Evolutionary conservation across 2,113 vertebrate species (phyloP), one percentile per base, ranked within the genome.

Genomic region (Chamaetylas fuelleborni): DNA sequence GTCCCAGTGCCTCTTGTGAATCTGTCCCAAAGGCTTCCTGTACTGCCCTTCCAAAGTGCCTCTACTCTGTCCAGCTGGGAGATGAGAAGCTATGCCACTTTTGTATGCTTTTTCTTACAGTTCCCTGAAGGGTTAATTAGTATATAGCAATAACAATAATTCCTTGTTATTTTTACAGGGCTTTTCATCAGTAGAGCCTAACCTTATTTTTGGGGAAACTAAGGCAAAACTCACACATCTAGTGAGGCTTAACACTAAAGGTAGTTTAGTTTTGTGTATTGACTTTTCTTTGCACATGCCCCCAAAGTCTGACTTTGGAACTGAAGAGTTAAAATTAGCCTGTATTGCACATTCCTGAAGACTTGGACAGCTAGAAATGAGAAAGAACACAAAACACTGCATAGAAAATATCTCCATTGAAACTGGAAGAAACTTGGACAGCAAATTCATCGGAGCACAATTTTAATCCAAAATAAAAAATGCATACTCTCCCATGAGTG

Each of bases 61-160:
- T 86, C 19, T 47, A 54, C 14, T 65, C 25, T 40, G 50, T 60
- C 36, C 34, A 70, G 38, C 1, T 62, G 54, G 54, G 67, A 80
- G 11, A 93, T 34, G 54, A 86, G 64, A 91, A 88, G 29, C 38
- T 80, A 42, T n/a, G 19, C 50, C 60, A 33, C 40, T 66, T 92
- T 65, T 38, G 80, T 70, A 51, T 36, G 60, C 36, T 65, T 87
- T 93, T 92, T 79, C 38, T 88, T 92, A 81, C 3, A 9, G 51
- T 86, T 95, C 81, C 93, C 86, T 92, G 61, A 79, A 93, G 89
- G 26, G 25, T 65, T 87, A 87, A 92, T 93, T 92, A 96, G 29
- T 42, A 61, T 16, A 10, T 18, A 58, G 36, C 18, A 48, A 61
- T 65, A 91, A 48, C 64, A 89, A 53, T 56, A 88, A 33, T 24